Evolutionary conservation across 2,797 vertebrate genomes (phyloP).

Genomic region (Calcarius lapponicus): DNA sequence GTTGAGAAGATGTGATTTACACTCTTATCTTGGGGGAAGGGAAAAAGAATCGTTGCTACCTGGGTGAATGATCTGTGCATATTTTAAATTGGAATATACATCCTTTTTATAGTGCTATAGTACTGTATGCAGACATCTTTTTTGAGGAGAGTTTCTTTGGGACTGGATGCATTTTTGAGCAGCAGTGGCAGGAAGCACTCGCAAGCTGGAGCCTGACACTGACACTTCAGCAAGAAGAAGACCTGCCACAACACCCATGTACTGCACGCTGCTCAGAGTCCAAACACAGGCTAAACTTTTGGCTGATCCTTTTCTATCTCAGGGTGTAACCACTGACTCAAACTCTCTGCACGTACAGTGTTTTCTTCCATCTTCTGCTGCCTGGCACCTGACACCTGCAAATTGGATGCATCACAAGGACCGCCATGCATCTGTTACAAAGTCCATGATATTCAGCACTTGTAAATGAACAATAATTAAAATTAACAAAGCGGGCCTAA

Average conservation of each 20-base stretch:
- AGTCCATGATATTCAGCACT: neutral
- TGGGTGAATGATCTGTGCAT: slow-evolving; percentile 53
- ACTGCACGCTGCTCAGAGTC: neutral
- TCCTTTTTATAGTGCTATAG: slow-evolving; percentile 60
- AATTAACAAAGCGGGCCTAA: neutral
- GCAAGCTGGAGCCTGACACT: neutral
- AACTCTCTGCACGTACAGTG: rapidly evolving
- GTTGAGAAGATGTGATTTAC: slow-evolving; percentile 69
- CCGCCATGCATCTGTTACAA: neutral
- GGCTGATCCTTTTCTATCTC: neutral
- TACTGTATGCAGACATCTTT: slow-evolving; percentile 23
- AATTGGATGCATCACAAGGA: neutral
- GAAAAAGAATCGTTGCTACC: slow-evolving; percentile 51
- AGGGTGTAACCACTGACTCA: neutral
- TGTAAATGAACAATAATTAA: slow-evolving; percentile 15
- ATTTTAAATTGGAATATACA: slow-evolving; percentile 65
- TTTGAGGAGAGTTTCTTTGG: slow-evolving; percentile 18
- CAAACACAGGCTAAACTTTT: neutral
- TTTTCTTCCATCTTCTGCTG: neutral
- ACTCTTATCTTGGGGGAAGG: slow-evolving; percentile 60
- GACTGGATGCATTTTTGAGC: neutral
- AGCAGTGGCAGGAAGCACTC: neutral
- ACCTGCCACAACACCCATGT: neutral
- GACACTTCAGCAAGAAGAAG: neutral
- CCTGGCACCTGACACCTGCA: neutral